These are phyloP conservation scores for Hypotaenidia philippensis DNA, from an alignment of 2,797 vertebrate species.

Conservation along the genomic window DNA sequence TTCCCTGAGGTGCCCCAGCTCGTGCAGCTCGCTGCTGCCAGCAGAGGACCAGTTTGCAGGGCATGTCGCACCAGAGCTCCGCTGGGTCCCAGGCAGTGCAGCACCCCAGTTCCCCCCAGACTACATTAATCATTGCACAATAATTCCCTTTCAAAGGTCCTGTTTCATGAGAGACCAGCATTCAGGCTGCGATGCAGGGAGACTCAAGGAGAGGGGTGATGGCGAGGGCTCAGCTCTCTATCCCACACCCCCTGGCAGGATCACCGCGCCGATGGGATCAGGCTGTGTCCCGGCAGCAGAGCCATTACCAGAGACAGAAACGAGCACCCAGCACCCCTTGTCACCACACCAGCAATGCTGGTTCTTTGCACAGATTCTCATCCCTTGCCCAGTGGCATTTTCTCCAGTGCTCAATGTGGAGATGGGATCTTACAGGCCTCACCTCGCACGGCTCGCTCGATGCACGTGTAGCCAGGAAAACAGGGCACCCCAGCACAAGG, in stretches of 20 bases:
- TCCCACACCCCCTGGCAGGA: neutral
- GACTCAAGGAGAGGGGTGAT: neutral
- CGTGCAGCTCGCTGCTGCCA: neutral
- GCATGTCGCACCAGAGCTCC: neutral
- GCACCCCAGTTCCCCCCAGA: accelerated
- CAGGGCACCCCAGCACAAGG: neutral
- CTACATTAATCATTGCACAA: neutral
- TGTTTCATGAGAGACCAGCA: neutral
- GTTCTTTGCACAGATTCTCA: neutral
- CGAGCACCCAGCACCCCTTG: neutral
- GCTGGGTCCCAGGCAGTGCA: neutral
- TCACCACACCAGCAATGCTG: neutral
- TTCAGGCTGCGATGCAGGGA: neutral
- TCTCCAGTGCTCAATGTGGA: neutral
- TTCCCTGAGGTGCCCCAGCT: neutral
- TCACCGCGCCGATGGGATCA: neutral
- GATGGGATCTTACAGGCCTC: neutral
- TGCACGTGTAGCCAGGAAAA: neutral
- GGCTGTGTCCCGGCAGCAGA: neutral
- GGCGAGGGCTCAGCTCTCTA: neutral
- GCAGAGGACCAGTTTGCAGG: neutral
- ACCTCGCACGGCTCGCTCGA: accelerated
- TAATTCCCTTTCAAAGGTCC: neutral
- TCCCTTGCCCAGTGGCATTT: neutral
- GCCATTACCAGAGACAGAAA: neutral